Evolutionary conservation across 2,797 vertebrate species (phyloP), one percentile per base, ranked within the genome.

Genomic region (Anomalospiza imberbis): DNA sequence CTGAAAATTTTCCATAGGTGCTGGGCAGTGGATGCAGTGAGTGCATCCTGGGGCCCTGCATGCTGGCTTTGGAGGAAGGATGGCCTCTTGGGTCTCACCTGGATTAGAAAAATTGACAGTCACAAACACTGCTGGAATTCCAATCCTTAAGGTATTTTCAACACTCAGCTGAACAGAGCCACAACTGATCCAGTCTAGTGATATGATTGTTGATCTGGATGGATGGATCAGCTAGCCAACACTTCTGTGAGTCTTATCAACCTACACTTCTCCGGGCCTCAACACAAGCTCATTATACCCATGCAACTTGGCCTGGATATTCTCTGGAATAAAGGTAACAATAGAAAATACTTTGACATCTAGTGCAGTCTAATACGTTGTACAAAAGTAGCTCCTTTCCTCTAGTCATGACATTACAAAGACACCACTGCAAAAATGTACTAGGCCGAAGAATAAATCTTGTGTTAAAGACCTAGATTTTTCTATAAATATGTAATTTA

Each of bases 41-140:
- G 54, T 8, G 1, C 17, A 77, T 34, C 11, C 12, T 51, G n/a
- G 19, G 26, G 44, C 7, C 14, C 47, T 79, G 22, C 0, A 0
- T 61, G 45, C 25, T 78, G 61, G 12, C 5, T 91, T 80, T 63
- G n/a, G 40, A 76, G 42, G 28, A 74, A 77, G 17, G 9, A 44
- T 50, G 48, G 34, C 21, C 40, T 81, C 48, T 71, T 44, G 48
- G 47, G 32, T 25, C 36, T 93, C 63, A 72, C 38, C 26, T 60
- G 34, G 26, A 36, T 25, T 73, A 62, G 71, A 91, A 90, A 77
- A 90, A 84, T 13, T 47, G n/a, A 86, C 34, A 83, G 32, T 42
- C 36, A 57, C 55, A 85, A 87, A 70, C 40, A 42, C 14, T 38
- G 20, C 13, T 38, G 55, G n/a, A 36, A 91, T 89, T 84, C 94